These are phyloP conservation scores for Morinoia aosen DNA, from an alignment of 2,888 invertebrate species.

Conservation along the genomic window DNA sequence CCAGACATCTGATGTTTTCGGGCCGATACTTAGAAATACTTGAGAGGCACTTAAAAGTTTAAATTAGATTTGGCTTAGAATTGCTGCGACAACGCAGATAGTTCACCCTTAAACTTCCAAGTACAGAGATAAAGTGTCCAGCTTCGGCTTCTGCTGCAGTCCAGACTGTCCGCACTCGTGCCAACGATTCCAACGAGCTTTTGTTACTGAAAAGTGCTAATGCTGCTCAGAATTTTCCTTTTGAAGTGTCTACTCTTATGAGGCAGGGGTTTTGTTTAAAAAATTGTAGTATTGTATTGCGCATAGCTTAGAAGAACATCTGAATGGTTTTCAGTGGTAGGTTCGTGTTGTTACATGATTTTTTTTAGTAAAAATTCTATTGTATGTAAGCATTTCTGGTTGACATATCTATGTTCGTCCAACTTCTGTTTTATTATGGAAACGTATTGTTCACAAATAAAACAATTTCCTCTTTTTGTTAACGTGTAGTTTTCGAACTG, in stretches of 20 bases:
- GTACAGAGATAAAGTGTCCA: constrained; percentile 51
- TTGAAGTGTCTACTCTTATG: background rate
- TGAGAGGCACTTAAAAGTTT: constrained; percentile 55
- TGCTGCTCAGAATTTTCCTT: background rate
- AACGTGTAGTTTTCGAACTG: too few species aligned
- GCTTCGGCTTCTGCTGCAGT: background rate
- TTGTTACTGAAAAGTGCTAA: background rate
- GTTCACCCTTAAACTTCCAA: constrained; percentile 44
- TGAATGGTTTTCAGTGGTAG: too few species aligned
- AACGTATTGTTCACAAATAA: too few species aligned
- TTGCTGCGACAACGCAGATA: constrained; percentile 50
- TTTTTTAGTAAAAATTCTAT: too few species aligned
- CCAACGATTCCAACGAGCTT: background rate
- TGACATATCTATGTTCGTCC: too few species aligned
- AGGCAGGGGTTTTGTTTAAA: background rate
- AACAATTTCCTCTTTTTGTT: too few species aligned
- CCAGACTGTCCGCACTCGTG: background rate
- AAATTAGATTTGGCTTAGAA: constrained; percentile 54
- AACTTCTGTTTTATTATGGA: too few species aligned
- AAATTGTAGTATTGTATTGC: background rate
- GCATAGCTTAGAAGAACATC: background rate
- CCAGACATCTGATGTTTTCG: constrained; percentile 53
- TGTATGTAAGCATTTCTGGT: too few species aligned
- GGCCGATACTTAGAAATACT: constrained; percentile 55
- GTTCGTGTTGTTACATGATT: too few species aligned